A percentile compares a stretch with the other conserved stretches of the same genome.
Conservation (phyloP, 2,888 invertebrate genomes). For the Volucella zonaria region DNA sequence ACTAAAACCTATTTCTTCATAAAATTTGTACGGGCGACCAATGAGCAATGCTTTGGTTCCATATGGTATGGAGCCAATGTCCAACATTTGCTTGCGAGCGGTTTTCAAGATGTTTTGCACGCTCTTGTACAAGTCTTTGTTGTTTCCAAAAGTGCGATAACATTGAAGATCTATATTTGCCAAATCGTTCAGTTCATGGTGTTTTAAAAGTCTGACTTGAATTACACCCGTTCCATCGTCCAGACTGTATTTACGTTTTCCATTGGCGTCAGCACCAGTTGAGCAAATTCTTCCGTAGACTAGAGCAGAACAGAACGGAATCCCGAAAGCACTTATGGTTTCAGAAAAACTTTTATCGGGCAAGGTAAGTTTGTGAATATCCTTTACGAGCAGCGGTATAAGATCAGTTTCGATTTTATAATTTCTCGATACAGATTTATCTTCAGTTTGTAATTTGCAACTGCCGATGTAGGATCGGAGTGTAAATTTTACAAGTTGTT, state of each 20-base stretch:
- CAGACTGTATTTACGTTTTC: conserved; percentile 45
- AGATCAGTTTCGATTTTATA: conserved; percentile 51
- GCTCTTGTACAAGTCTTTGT: conserved; percentile 37
- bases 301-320: conserved; percentile 35
- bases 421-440: conserved; percentile 12
- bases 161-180: conserved; percentile 47
- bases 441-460: background rate
- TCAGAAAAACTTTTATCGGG: conserved; percentile 47
- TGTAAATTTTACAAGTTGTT: conserved; percentile 44
- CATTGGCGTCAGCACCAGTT: conserved; percentile 45
- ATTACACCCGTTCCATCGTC: conserved; percentile 72
- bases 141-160: conserved; percentile 41
- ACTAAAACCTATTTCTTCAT: conserved; percentile 44
- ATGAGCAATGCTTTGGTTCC: conserved; percentile 62
- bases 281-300: conserved; percentile 58
- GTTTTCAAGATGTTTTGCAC: conserved; percentile 48
- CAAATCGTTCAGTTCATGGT: conserved; percentile 37
- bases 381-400: conserved; percentile 62
- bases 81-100: conserved; percentile 42
- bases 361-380: conserved; percentile 49
- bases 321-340: conserved; percentile 52
- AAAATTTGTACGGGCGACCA: conserved; percentile 49
- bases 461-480: conserved; percentile 6
- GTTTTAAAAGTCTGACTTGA: conserved; percentile 43
- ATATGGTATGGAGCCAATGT: conserved; percentile 27